phyloP scores from a whole-genome alignment of 2,888 invertebrate species.

The Caenorhabditis becei region DNA sequence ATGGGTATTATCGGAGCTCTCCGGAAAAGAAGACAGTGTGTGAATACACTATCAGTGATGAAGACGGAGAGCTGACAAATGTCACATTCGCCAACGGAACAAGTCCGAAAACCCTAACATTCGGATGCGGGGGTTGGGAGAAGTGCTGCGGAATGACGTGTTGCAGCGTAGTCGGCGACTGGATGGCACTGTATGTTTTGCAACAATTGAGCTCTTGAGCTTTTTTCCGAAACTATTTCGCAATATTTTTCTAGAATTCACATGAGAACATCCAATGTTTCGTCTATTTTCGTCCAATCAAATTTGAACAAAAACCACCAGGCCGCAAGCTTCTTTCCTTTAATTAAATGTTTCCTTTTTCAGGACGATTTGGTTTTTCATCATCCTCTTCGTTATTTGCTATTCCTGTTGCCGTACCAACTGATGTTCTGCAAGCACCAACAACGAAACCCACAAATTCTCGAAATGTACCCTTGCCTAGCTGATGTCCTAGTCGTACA shows the following conservation, averaged over 20 bases:
- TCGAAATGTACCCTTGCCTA: not conserved
- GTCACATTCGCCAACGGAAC: slow-evolving; percentile 36
- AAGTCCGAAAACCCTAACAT: slow-evolving; percentile 5
- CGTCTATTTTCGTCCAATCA: too few relatives aligned
- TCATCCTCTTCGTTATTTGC: not conserved
- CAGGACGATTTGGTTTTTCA: not conserved
- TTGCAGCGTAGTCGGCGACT: slow-evolving; percentile 15
- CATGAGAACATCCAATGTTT: too few relatives aligned
- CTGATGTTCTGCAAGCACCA: too few relatives aligned
- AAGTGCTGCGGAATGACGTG: slow-evolving; percentile 41
- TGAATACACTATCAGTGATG: slow-evolving; percentile 31
- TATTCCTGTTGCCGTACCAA: slow-evolving; percentile 1
- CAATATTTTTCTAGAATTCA: too few relatives aligned
- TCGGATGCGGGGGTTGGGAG: slow-evolving; percentile 35
- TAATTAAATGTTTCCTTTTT: not conserved
- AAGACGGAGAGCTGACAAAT: slow-evolving; percentile 41
- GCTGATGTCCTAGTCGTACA: not conserved
- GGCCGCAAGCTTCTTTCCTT: too few relatives aligned
- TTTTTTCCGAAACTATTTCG: not conserved
- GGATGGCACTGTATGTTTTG: slow-evolving; percentile 25
- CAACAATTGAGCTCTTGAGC: not conserved
- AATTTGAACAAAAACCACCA: too few relatives aligned
- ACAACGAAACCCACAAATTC: not conserved
- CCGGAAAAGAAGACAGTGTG: slow-evolving; percentile 25
- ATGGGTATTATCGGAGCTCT: slow-evolving; percentile 22